Conservation (phyloP, 1,140 invertebrate species). For the Ostrea denselamellosa region DNA sequence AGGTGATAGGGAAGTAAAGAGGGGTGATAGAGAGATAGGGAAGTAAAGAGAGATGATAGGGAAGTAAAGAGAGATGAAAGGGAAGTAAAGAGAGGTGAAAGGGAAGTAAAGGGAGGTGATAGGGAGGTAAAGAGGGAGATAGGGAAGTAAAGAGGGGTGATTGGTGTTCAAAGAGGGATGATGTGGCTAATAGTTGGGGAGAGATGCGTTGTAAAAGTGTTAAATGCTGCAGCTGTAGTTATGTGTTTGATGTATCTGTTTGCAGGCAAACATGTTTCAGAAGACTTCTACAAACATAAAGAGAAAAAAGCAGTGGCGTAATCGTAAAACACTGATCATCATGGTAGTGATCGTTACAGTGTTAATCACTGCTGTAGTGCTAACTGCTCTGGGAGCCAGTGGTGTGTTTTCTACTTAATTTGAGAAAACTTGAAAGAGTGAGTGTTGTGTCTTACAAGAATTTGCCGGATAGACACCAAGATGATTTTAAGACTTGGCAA, state of each 20-base stretch:
- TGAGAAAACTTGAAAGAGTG: background rate
- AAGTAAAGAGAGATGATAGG: no score
- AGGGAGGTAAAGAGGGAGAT: no score
- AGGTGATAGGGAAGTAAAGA: no score
- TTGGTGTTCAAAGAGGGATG: no score
- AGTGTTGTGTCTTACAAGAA: background rate
- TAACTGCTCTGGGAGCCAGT: background rate
- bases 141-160: no score
- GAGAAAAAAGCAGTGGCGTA: background rate
- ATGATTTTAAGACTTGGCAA: background rate
- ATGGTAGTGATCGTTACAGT: background rate
- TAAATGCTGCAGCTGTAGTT: no score
- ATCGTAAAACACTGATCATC: background rate
- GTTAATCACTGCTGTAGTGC: background rate
- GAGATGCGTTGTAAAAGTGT: no score
- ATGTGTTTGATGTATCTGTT: background rate
- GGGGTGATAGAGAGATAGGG: no score
- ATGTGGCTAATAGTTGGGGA: no score
- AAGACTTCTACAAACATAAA: background rate
- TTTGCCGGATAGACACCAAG: background rate
- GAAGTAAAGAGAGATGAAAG: no score
- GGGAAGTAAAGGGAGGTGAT: no score
- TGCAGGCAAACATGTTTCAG: constrained; percentile 1
- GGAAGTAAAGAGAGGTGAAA: no score
- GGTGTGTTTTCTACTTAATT: background rate